Evolutionary conservation across 2,113 vertebrate species (phyloP).

Genomic region (Sylvietta virens): DNA sequence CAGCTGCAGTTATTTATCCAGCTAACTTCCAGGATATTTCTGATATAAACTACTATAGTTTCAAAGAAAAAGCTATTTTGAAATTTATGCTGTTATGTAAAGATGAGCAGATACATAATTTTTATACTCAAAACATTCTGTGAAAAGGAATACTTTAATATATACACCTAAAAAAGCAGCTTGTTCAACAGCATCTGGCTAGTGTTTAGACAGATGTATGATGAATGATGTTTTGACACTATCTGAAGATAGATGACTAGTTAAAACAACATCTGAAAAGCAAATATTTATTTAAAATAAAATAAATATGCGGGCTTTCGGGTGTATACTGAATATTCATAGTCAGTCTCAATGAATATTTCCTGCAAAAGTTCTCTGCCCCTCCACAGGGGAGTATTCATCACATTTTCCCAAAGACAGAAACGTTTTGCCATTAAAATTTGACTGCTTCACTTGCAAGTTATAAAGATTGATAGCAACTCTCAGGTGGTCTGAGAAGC

Average conservation of each 20-base stretch:
- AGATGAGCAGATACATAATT: background rate
- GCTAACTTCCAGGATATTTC: background rate
- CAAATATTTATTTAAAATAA: background rate
- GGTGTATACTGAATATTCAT: background rate
- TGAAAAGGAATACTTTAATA: background rate
- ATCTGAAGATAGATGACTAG: background rate
- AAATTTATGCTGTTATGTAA: background rate
- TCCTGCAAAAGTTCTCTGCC: background rate
- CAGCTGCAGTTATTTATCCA: background rate
- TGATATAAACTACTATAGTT: background rate
- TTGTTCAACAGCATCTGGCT: background rate
- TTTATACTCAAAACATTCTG: background rate
- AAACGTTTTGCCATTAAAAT: background rate
- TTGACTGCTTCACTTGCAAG: background rate
- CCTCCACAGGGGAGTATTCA: background rate
- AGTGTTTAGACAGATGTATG: background rate
- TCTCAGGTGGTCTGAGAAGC: background rate
- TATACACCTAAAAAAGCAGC: background rate
- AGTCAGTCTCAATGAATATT: background rate
- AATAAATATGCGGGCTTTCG: background rate
- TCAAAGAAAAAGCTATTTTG: background rate
- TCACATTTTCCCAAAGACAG: background rate
- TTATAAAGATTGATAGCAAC: background rate
- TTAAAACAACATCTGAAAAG: background rate
- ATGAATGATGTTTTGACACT: background rate